Evolutionary conservation across 2,113 vertebrate species (phyloP).

Genomic region (Monopterus albus): DNA sequence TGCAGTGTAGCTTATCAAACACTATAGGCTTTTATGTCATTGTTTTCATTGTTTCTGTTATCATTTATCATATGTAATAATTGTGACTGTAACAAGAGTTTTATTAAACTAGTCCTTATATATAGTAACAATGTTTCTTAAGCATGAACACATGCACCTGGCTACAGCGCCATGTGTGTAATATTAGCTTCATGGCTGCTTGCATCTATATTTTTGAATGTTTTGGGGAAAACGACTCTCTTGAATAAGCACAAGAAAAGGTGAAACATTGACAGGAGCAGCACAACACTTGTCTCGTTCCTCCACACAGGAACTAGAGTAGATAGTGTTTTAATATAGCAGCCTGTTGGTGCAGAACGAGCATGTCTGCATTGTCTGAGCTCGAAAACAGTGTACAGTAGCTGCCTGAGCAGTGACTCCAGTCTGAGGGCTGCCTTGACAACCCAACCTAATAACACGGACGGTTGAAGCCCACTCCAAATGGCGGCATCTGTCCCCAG

Average conservation of each 20-base stretch:
- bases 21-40: neutral
- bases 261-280: conserved; percentile 15
- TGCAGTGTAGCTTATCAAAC: conserved; percentile 3
- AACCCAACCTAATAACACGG: conserved; percentile 51
- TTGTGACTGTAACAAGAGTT: no score
- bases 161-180: conserved; percentile 16
- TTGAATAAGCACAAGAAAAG: conserved; percentile 3
- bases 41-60: no score
- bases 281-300: conserved; percentile 13
- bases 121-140: conserved; percentile 2
- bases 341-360: conserved; percentile 37
- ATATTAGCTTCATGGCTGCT: no score
- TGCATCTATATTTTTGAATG: no score
- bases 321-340: conserved; percentile 44
- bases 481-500: conserved; percentile 68
- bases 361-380: conserved; percentile 12
- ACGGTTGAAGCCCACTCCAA: conserved; percentile 59
- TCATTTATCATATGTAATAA: no score
- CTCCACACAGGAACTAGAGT: conserved; percentile 26
- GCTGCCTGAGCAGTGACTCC: conserved; percentile 24
- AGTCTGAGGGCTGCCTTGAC: conserved; percentile 5
- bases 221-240: no score
- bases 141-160: conserved; percentile 31
- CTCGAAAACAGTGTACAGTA: conserved; percentile 18
- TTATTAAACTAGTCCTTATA: conserved; percentile 21